These are phyloP conservation scores for Cherax destructor DNA, from an alignment of 1,140 invertebrate genomes.

Conservation along the genomic window DNA sequence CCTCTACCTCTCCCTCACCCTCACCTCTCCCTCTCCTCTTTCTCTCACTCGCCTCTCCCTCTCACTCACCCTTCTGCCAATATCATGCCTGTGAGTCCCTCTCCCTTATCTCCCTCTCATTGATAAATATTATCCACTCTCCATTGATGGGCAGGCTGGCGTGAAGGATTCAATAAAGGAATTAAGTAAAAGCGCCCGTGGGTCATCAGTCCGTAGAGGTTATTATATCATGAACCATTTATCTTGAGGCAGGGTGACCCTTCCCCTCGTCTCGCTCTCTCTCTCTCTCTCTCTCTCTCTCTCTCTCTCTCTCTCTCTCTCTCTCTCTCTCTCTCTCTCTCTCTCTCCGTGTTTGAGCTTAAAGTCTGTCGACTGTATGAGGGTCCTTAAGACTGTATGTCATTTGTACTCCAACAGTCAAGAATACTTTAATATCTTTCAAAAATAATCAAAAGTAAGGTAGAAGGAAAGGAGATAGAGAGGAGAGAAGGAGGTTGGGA, in stretches of 20 bases:
- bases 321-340: constrained; percentile 14
- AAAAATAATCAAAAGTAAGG: too few species aligned
- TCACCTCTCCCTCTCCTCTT: background rate
- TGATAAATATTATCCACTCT: constrained; percentile 4
- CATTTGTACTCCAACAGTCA: too few species aligned
- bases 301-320: too few species aligned
- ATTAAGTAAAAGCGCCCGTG: background rate
- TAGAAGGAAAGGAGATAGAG: too few species aligned
- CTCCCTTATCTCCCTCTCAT: background rate
- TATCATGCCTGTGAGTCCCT: background rate
- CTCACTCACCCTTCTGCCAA: background rate
- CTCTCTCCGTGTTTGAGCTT: background rate
- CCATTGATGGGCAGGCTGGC: background rate
- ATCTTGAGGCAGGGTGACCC: constrained; percentile 8
- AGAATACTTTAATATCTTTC: too few species aligned
- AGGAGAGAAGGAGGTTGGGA: too few species aligned
- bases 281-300: too few species aligned
- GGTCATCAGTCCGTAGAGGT: background rate
- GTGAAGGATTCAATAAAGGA: background rate
- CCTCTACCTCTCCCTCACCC: background rate
- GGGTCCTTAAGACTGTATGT: too few species aligned
- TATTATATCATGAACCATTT: background rate
- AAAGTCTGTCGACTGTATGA: too few species aligned
- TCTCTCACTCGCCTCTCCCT: background rate
- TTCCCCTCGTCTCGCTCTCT: background rate